Evolutionary conservation across 1,140 invertebrate species (phyloP), one percentile per base, ranked within the genome.

Genomic region (Drosophila hydei): DNA sequence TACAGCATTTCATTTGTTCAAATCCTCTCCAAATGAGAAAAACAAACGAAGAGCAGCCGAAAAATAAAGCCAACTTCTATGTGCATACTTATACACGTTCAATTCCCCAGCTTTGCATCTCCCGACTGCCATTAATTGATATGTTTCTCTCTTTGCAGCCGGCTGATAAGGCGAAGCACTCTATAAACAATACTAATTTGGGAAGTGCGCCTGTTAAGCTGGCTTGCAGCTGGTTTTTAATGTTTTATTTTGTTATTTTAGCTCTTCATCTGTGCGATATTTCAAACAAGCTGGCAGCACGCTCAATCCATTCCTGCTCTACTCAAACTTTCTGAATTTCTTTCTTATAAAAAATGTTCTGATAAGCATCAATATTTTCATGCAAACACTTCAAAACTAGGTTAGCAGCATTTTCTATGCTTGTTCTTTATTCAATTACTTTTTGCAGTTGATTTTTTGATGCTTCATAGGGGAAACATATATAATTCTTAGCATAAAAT

Each of bases 1-100:
- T 71, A 67, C 67, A 64, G 59, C 58, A 60, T 63, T 72, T 78
- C 75, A 73, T 77, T 77, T 72, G 62, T 54, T 38, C 27, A 33
- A 55, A 55, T n/a, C 56, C n/a, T 48, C 23, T 43, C 25, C 23
- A 43, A 48, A n/a, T n/a, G n/a, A n/a, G n/a, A n/a, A n/a, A n/a
- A n/a, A n/a, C n/a, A n/a, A n/a, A n/a, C n/a, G n/a, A n/a, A n/a
- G n/a, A 47, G 8, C 50, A 14, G 43, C 9, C 12, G 9, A 43
- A 33, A 50, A 43, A 25, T 72, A 45, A 58, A 65, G 47, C 52
- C 38, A 36, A 23, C 30, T 50, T 43, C 45, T 71, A 58, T 65
- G 61, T 40, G 54, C 40, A 67, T 52, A 45, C 69, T 64, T 71
- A 43, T 58, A 36, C 60, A 64, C 52, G 52, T 51, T 42, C 61